Evolutionary conservation across 1,140 invertebrate genomes (phyloP).

Genomic region (Procambarus clarkii): DNA sequence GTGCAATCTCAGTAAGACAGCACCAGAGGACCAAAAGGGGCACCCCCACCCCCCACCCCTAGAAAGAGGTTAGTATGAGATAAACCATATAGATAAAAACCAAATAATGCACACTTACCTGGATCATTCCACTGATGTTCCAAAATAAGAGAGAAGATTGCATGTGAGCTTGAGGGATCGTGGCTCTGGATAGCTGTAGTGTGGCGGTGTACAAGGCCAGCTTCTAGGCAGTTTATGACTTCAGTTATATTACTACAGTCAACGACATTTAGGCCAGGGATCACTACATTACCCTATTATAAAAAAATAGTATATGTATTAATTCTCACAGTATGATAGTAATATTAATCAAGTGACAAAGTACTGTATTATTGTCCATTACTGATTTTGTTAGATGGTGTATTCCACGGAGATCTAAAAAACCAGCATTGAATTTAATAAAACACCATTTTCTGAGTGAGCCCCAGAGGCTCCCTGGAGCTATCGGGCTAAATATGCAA

Average conservation of each 20-base stretch:
- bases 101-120: constrained; percentile 30
- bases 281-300: constrained; percentile 73
- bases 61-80: too few species aligned
- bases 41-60: too few species aligned
- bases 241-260: constrained; percentile 77
- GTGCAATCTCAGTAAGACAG: too few species aligned
- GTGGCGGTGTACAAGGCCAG: constrained; percentile 76
- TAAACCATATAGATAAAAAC: too few species aligned
- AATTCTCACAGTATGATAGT: not conserved
- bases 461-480: too few species aligned
- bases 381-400: not conserved
- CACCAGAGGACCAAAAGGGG: too few species aligned
- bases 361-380: not conserved
- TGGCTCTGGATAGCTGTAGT: constrained; percentile 78
- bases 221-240: constrained; percentile 77
- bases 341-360: not conserved
- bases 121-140: constrained; percentile 72
- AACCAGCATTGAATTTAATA: too few species aligned
- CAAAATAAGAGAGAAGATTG: constrained; percentile 76
- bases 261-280: constrained; percentile 76
- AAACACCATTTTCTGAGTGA: too few species aligned
- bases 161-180: constrained; percentile 77
- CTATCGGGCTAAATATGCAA: too few species aligned
- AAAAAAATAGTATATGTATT: not conserved
- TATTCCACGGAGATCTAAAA: too few species aligned